Percentiles rank a stretch among this genome's conserved stretches.
These are phyloP conservation scores for Tinamus major DNA, from an alignment of 2,797 vertebrate species.

Conservation along the genomic window DNA sequence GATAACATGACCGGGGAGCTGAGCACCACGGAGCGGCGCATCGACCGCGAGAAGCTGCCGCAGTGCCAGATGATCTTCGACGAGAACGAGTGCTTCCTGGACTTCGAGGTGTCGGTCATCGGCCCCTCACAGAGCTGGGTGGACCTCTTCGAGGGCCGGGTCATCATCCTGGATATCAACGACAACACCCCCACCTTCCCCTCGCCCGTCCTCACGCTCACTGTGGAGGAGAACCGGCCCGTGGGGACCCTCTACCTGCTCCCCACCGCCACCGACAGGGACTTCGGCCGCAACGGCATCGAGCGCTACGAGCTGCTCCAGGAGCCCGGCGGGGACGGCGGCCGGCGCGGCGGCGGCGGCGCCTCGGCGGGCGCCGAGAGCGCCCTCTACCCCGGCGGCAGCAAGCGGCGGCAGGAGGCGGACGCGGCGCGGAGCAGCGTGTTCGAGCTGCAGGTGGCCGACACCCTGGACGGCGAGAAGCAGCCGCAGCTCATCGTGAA, in stretches of 20 bases:
- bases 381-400: constrained; percentile 80
- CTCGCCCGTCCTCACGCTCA: constrained; percentile 94
- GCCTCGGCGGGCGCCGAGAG: constrained; percentile 76
- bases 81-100: constrained; percentile 97
- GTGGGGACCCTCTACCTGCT: constrained; percentile 97
- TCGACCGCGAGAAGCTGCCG: constrained; percentile 97
- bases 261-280: constrained; percentile 95
- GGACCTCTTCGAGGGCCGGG: constrained; percentile 96
- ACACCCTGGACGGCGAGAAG: constrained; percentile 96
- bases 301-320: constrained; percentile 97
- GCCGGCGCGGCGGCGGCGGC: constrained; percentile 34
- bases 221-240: constrained; percentile 98
- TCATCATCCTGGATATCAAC: constrained; percentile 96
- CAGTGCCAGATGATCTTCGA: constrained; percentile 99
- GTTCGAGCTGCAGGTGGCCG: constrained; percentile 97
- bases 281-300: constrained; percentile 97
- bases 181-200: constrained; percentile 98
- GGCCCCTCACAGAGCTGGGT: constrained; percentile 99
- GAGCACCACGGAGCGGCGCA: constrained; percentile 94
- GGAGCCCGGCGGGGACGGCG: constrained; percentile 87
- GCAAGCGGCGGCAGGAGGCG: constrained; percentile 71
- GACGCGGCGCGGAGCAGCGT: constrained; percentile 86
- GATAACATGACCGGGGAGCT: constrained; percentile 98
- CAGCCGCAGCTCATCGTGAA: constrained; percentile 98
- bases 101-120: constrained; percentile 98